Base-by-base conservation (phyloP, 2,888 invertebrate species). In the Resseliella maxima region DNA sequence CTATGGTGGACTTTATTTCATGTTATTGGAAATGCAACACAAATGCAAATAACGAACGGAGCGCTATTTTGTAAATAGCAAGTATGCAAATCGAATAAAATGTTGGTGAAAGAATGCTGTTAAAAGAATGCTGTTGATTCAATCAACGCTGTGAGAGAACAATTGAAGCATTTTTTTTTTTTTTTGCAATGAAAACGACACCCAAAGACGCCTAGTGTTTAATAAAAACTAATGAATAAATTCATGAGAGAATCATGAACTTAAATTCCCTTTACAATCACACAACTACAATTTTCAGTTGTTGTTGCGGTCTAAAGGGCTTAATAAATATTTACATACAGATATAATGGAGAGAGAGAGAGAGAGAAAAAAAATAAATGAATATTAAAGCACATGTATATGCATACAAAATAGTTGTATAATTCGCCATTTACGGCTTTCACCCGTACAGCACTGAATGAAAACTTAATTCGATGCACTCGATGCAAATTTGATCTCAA, bases 401-500 rank as follows among this genome's bases (percentile, higher is more conserved):
- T 59, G 59, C 15, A 27, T 24, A 24, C 5, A 24, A 2, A 5
- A n/a, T 59, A 2, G n/a, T n/a, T 59, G 5, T 59, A 24, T 59
- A 24, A 2, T 8, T 24, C 59, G 27, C 59, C 15, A 0, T 59
- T 59, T n/a, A 2, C 12, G 5, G 5, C 41, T 41, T 41, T 8
- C 59, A 59, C 15, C 24, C 12, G 21, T 27, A n/a, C 12, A 2
- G 15, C 24, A 27, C 59, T 72, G 31, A 35, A 72, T 15, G 72
- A 72, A 72, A 27, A 15, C 31, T 72, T 72, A 72, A 72, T 72
- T 35, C 72, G 72, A 31, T 72, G 72, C 72, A 72, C 72, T 31
- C 31, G 5, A 72, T 72, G 72, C 72, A 72, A 72, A 72, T 72
- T 72, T 72, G 72, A 72, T 72, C 31, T 72, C 31, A 72, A 72